A percentile compares a stretch with the other conserved stretches of the same genome.
Conservation (phyloP, 1,140 invertebrate genomes). For the Drusus annulatus region DNA sequence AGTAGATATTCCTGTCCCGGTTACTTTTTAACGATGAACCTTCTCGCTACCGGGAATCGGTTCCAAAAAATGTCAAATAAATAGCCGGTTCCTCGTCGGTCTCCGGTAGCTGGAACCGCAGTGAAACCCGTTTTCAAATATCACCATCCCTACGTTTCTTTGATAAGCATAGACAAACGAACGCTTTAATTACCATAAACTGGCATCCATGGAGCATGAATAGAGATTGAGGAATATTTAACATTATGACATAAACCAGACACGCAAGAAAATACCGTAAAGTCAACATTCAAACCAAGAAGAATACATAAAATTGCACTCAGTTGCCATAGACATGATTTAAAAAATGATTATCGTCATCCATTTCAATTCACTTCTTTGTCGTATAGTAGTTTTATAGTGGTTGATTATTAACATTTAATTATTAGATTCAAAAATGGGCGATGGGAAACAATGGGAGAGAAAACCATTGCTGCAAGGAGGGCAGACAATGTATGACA, state of each 20-base stretch:
- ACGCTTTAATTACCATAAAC: constrained; percentile 6
- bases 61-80: too few relatives aligned
- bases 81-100: too few relatives aligned
- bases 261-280: too few relatives aligned
- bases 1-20: too few relatives aligned
- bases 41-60: too few relatives aligned
- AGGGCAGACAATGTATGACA: constrained; percentile 21
- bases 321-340: not conserved
- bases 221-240: not conserved
- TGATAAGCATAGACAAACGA: too few relatives aligned
- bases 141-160: too few relatives aligned
- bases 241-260: too few relatives aligned
- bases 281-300: too few relatives aligned
- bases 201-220: not conserved
- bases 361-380: constrained; percentile 35
- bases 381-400: constrained; percentile 4
- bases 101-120: too few relatives aligned
- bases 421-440: constrained; percentile 61
- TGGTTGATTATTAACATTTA: constrained; percentile 2
- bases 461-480: constrained; percentile 65
- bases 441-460: constrained; percentile 68
- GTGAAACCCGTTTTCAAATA: too few relatives aligned
- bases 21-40: too few relatives aligned
- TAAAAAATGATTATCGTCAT: constrained; percentile 39
- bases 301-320: not conserved